Conservation (phyloP, 1,140 invertebrate genomes). For the Drosophila orosa region DNA sequence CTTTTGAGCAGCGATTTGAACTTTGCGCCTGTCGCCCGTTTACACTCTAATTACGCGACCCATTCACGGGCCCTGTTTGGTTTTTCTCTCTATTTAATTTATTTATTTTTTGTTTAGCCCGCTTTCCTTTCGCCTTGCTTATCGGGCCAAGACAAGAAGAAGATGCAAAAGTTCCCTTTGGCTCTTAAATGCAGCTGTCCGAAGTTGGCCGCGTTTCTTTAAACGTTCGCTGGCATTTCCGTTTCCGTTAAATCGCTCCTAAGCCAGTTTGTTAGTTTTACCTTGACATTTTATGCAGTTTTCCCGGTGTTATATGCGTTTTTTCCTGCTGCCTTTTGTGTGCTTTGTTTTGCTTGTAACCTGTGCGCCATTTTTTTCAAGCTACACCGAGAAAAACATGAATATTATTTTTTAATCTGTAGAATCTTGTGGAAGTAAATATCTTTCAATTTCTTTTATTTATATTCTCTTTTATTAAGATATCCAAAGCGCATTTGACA, state of each 20-base stretch:
- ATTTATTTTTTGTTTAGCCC: constrained; percentile 13
- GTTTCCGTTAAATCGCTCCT: constrained; percentile 64
- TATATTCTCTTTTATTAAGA: no score
- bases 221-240: constrained; percentile 70
- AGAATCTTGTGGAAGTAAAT: background rate
- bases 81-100: constrained; percentile 23
- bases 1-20: constrained; percentile 80
- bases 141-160: constrained; percentile 52
- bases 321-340: constrained; percentile 26
- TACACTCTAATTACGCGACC: constrained; percentile 73
- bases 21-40: constrained; percentile 63
- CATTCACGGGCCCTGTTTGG: constrained; percentile 61
- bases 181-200: constrained; percentile 60
- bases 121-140: constrained; percentile 40
- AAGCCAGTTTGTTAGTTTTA: constrained; percentile 75
- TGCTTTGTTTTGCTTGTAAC: constrained; percentile 66
- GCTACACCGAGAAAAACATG: background rate
- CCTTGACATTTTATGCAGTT: constrained; percentile 75
- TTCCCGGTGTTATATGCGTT: constrained; percentile 44
- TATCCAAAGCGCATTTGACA: no score
- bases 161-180: constrained; percentile 21
- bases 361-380: constrained; percentile 37
- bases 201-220: constrained; percentile 48
- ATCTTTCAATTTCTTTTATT: background rate
- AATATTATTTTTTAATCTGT: background rate